Evolutionary conservation across 2,113 vertebrate genomes (phyloP).

Genomic region (Vidua chalybeata): DNA sequence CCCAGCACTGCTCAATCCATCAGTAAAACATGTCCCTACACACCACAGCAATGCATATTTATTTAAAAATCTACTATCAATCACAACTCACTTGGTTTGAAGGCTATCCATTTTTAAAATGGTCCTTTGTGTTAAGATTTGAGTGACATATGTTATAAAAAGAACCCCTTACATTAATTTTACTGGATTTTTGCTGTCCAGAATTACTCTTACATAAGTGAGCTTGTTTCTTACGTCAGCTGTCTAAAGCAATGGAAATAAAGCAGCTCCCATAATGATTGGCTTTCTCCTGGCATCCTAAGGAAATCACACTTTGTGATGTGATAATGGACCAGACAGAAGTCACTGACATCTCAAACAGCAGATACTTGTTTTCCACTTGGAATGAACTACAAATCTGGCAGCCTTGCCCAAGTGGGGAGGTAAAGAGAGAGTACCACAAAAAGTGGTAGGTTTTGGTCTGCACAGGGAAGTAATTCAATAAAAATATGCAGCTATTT

Average conservation of each 20-base stretch:
- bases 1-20: neutral
- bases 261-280: neutral
- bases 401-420: neutral
- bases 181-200: neutral
- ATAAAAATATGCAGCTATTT: neutral
- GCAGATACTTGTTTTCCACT: neutral
- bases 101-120: neutral
- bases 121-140: neutral
- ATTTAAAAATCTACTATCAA: neutral
- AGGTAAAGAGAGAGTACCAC: neutral
- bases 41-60: neutral
- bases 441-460: neutral
- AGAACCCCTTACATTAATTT: neutral
- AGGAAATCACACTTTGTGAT: neutral
- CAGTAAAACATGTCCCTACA: neutral
- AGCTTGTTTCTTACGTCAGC: neutral
- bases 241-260: neutral
- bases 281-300: neutral
- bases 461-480: neutral
- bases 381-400: neutral
- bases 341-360: neutral
- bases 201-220: neutral
- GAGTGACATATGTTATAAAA: neutral
- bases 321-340: neutral
- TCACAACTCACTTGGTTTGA: neutral